Conservation (phyloP, 2,113 vertebrate species). For the Regulus satrapa region DNA sequence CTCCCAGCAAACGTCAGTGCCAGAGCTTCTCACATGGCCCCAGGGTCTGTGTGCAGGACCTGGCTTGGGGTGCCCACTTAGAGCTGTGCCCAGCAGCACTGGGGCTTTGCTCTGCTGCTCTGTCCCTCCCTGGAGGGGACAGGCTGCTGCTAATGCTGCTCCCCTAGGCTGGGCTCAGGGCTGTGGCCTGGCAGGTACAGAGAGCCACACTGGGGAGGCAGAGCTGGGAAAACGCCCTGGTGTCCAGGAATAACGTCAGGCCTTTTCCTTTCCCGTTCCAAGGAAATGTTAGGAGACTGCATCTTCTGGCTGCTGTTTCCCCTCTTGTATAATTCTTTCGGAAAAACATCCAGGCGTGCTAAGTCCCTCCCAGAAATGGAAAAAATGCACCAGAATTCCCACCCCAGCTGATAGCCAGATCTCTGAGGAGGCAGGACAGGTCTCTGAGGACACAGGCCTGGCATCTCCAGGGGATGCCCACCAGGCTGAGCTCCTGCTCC, state of each 20-base stretch:
- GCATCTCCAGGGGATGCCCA: not conserved
- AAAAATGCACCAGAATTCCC: not conserved
- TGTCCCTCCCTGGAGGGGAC: not conserved
- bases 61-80: not conserved
- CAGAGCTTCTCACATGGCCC: not conserved
- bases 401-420: not conserved
- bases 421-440: not conserved
- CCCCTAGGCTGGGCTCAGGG: not conserved
- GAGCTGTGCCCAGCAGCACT: not conserved
- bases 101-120: not conserved
- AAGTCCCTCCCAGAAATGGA: not conserved
- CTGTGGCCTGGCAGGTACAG: rapidly evolving
- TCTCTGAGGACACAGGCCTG: not conserved
- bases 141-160: not conserved
- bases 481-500: not conserved
- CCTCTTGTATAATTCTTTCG: not conserved
- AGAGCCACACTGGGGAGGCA: rapidly evolving
- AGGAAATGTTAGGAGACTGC: not conserved
- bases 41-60: not conserved
- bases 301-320: not conserved
- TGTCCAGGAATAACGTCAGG: not conserved
- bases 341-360: not conserved
- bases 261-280: not conserved
- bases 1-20: rapidly evolving
- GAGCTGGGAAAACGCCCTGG: not conserved